Evolutionary conservation across 1,140 invertebrate genomes (phyloP).

Genomic region (Formica selysi): DNA sequence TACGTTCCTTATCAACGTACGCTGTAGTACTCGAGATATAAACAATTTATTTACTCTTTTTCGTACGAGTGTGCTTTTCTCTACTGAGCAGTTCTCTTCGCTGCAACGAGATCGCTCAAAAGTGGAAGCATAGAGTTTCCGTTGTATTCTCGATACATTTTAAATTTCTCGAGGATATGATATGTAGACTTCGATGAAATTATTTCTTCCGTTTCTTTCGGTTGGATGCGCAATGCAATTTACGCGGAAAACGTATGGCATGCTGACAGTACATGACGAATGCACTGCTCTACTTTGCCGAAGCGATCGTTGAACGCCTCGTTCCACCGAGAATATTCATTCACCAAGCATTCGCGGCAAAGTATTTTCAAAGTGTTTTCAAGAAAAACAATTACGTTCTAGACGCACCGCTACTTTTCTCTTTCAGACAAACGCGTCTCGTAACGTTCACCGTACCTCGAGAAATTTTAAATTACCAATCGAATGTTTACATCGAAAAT

Average conservation of each 20-base stretch:
- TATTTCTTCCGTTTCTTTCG: conserved; percentile 11
- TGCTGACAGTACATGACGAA: conserved; percentile 35
- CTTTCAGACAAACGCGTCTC: neutral
- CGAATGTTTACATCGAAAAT: neutral
- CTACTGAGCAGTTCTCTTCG: neutral
- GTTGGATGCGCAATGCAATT: conserved; percentile 37
- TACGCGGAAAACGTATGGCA: conserved; percentile 20
- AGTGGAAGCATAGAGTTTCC: neutral
- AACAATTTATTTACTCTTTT: conserved; percentile 32
- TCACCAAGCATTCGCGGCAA: conserved; percentile 30
- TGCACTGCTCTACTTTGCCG: conserved; percentile 14
- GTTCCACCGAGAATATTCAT: conserved; percentile 22
- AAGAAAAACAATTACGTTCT: conserved; percentile 51
- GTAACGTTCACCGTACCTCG: neutral
- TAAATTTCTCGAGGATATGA: neutral
- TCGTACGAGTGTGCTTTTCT: neutral
- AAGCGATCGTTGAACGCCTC: neutral
- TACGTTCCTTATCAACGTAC: neutral
- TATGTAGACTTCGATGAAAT: neutral
- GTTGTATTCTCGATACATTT: neutral
- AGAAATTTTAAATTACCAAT: conserved; percentile 7
- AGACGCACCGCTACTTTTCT: neutral
- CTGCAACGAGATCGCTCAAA: neutral
- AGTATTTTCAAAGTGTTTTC: conserved; percentile 41
- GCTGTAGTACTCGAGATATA: neutral